Conservation (phyloP, 2,797 vertebrate genomes). For the Gobio occitaniae region DNA sequence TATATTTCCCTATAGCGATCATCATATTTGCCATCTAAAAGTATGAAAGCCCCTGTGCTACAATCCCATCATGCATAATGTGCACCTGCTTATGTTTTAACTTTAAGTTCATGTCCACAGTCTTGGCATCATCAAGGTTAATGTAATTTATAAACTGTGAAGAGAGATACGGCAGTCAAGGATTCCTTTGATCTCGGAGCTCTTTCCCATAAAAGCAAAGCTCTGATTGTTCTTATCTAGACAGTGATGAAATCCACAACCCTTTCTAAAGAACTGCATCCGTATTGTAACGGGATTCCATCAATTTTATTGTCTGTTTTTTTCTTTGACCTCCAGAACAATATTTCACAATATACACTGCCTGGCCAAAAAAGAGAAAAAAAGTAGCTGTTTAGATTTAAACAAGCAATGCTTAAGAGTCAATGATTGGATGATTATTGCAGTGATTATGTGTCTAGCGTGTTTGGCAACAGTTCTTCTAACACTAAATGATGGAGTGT, state of each 20-base stretch:
- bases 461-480: neutral
- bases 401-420: neutral
- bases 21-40: neutral
- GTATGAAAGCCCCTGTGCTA: neutral
- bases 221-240: constrained; percentile 73
- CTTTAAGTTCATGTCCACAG: neutral
- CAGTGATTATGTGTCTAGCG: neutral
- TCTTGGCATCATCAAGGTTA: constrained; percentile 55
- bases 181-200: constrained; percentile 73
- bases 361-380: neutral
- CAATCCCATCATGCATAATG: neutral
- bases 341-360: neutral
- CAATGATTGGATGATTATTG: neutral
- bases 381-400: neutral
- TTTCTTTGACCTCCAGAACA: neutral
- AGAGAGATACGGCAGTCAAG: constrained; percentile 68
- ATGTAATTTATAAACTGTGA: constrained; percentile 69
- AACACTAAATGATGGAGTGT: neutral
- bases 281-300: constrained; percentile 49
- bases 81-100: neutral
- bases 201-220: constrained; percentile 60
- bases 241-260: constrained; percentile 57
- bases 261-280: constrained; percentile 59
- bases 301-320: neutral
- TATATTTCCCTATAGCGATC: neutral